These are phyloP conservation scores for Mesochorus sp. DNA, from an alignment of 2,888 invertebrate genomes.

Conservation along the genomic window DNA sequence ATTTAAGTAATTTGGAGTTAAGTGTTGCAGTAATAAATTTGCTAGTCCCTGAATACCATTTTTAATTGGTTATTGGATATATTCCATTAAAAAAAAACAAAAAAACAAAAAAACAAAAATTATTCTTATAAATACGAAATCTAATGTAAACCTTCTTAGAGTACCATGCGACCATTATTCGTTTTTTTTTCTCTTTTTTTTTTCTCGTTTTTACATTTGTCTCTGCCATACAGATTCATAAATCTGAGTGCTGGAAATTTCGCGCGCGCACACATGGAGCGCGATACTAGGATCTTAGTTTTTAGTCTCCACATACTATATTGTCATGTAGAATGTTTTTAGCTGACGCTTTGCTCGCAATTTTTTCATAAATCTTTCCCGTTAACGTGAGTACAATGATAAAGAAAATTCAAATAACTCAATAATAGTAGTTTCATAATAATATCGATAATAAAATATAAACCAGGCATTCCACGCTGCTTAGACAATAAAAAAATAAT, in stretches of 20 bases:
- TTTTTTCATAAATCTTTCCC: constrained; percentile 57
- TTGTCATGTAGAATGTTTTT: constrained; percentile 57
- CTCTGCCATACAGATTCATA: constrained; percentile 40
- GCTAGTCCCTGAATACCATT: constrained; percentile 52
- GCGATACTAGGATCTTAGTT: constrained; percentile 59
- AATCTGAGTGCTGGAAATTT: constrained; percentile 50
- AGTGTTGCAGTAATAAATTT: constrained; percentile 56
- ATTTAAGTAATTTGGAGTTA: constrained; percentile 52
- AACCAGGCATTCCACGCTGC: too few species aligned
- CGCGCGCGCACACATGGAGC: constrained; percentile 48
- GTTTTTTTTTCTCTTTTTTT: constrained; percentile 40
- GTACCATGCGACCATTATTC: constrained; percentile 60
- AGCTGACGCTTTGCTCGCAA: constrained; percentile 67
- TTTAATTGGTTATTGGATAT: constrained; percentile 56
- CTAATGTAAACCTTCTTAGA: constrained; percentile 80
- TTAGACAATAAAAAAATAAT: constrained; percentile 4
- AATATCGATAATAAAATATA: not conserved
- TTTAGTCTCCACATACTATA: constrained; percentile 60
- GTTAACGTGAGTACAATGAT: constrained; percentile 44
- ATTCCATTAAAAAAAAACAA: constrained; percentile 49
- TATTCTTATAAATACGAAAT: constrained; percentile 73
- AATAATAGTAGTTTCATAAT: constrained; percentile 7
- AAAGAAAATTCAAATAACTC: constrained; percentile 20
- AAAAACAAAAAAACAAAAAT: constrained; percentile 51
- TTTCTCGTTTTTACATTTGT: constrained; percentile 28